A percentile compares a stretch with the other conserved stretches of the same genome.
These are phyloP conservation scores for Pammene fasciana DNA, from an alignment of 2,888 invertebrate species.

Conservation along the genomic window DNA sequence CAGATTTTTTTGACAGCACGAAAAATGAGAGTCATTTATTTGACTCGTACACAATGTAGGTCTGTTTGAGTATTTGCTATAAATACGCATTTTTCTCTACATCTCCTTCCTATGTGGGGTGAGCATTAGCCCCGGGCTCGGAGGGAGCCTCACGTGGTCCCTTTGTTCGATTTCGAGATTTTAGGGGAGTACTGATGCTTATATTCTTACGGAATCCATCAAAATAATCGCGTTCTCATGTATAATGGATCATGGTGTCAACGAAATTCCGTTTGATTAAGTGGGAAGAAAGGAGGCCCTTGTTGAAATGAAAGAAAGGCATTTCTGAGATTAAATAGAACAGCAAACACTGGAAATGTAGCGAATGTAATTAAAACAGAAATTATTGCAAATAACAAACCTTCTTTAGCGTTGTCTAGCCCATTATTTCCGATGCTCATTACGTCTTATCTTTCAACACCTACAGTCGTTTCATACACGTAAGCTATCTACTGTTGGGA, in stretches of 20 bases:
- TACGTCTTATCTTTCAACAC: constrained; percentile 34
- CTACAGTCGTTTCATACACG: constrained; percentile 30
- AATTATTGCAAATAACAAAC: constrained; percentile 6
- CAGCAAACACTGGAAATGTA: constrained; percentile 3
- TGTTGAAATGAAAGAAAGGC: constrained; percentile 24
- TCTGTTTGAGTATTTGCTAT: constrained; percentile 85
- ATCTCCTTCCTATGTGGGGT: constrained; percentile 80
- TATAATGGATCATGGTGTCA: constrained; percentile 77
- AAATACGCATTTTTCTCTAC: constrained; percentile 84
- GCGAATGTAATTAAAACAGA: not conserved
- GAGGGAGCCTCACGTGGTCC: constrained; percentile 80
- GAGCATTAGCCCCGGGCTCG: constrained; percentile 76
- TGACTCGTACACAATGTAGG: constrained; percentile 84
- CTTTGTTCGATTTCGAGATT: constrained; percentile 81
- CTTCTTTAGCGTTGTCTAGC: constrained; percentile 13
- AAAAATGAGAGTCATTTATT: constrained; percentile 84
- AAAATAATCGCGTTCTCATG: constrained; percentile 79
- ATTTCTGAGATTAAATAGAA: constrained; percentile 5
- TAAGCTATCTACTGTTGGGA: constrained; percentile 29
- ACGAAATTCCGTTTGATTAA: constrained; percentile 70
- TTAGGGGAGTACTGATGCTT: constrained; percentile 80
- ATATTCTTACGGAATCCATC: constrained; percentile 79
- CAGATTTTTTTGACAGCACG: constrained; percentile 84
- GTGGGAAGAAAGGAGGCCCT: constrained; percentile 53
- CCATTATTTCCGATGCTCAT: constrained; percentile 25